Evolutionary conservation across 2,888 invertebrate species (phyloP).

Genomic region (Andrena trimmerana): DNA sequence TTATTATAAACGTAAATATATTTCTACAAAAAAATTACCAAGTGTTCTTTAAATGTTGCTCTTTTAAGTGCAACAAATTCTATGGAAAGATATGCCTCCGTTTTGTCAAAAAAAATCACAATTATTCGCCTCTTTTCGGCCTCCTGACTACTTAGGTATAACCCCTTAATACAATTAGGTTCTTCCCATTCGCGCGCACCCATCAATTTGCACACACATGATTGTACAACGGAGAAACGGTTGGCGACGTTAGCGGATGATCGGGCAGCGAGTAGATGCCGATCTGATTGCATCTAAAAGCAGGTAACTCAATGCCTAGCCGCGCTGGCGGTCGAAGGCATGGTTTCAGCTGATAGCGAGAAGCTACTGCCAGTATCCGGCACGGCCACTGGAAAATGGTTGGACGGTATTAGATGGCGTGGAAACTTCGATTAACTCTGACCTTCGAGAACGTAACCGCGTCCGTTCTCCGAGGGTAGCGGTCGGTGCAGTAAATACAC

Average conservation of each 20-base stretch:
- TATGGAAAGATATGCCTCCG: too few relatives aligned
- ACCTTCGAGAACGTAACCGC: slow-evolving; percentile 55
- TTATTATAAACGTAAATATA: too few relatives aligned
- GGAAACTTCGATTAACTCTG: slow-evolving; percentile 68
- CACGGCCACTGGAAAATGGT: slow-evolving; percentile 53
- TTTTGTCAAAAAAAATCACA: too few relatives aligned
- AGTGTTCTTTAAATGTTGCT: too few relatives aligned
- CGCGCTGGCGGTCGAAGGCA: slow-evolving; percentile 11
- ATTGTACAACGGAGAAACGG: slow-evolving; percentile 1
- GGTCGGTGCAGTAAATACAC: slow-evolving; percentile 49
- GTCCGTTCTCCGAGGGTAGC: slow-evolving; percentile 15
- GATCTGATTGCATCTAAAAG: slow-evolving; percentile 48
- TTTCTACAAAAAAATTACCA: too few relatives aligned
- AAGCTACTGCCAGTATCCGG: slow-evolving; percentile 47
- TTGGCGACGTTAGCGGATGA: slow-evolving; percentile 19
- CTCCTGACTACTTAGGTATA: too few relatives aligned
- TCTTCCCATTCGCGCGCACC: neutral
- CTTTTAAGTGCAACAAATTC: too few relatives aligned
- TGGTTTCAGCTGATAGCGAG: slow-evolving; percentile 51
- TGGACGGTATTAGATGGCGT: slow-evolving; percentile 61
- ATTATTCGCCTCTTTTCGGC: too few relatives aligned
- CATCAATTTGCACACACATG: neutral
- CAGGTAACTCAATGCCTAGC: slow-evolving; percentile 55
- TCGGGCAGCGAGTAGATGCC: slow-evolving; percentile 28
- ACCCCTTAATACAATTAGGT: too few relatives aligned